Evolutionary conservation across 2,797 vertebrate species (phyloP).

Genomic region (Adelosebastes latens): DNA sequence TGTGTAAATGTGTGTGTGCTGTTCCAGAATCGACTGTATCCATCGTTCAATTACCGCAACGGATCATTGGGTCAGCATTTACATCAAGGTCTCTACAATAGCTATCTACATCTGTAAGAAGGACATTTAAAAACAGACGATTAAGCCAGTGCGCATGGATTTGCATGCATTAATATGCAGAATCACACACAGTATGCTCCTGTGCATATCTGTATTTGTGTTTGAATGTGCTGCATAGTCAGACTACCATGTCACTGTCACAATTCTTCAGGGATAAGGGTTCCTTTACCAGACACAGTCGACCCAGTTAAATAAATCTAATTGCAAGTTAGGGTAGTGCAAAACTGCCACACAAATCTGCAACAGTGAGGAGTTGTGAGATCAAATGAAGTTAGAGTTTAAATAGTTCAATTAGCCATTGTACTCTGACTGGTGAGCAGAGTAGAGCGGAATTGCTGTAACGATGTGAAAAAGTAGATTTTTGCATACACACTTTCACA

Average conservation of each 20-base stretch:
- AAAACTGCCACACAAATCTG: conserved; percentile 10
- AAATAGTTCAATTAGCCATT: conserved; percentile 22
- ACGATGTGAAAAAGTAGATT: background rate
- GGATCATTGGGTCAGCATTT: background rate
- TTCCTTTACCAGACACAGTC: background rate
- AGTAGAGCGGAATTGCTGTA: background rate
- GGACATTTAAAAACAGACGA: background rate
- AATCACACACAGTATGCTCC: background rate
- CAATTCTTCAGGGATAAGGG: background rate
- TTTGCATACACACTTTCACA: background rate
- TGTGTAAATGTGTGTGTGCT: no score
- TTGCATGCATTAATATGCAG: background rate
- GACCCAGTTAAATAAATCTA: conserved; percentile 24
- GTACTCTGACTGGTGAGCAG: background rate
- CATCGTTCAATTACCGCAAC: background rate
- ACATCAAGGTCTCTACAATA: background rate
- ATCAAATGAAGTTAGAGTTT: conserved; percentile 21
- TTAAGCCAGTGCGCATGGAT: background rate
- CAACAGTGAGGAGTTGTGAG: background rate
- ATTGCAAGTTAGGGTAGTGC: background rate
- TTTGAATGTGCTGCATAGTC: background rate
- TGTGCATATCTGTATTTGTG: background rate
- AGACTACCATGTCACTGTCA: conserved; percentile 7
- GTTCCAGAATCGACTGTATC: background rate
- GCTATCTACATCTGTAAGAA: background rate